phyloP scores from a whole-genome alignment of 2,797 vertebrate genomes.

The Leucoraja ocellata region DNA sequence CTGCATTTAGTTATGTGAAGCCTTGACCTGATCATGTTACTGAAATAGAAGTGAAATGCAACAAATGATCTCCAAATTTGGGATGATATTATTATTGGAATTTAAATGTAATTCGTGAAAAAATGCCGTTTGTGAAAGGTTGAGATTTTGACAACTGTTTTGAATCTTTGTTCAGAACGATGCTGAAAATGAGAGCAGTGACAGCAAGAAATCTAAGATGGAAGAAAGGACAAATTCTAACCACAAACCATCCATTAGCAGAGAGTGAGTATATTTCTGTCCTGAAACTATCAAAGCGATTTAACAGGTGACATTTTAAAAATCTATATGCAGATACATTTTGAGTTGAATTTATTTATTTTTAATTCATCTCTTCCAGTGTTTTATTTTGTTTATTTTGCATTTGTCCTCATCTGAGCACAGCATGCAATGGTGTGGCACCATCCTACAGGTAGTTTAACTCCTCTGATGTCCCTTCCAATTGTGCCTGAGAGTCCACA shows the following conservation, averaged over 20 bases:
- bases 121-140: background rate
- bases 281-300: background rate
- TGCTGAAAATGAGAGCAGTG: conserved; percentile 75
- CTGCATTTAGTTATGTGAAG: background rate
- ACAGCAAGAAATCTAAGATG: conserved; percentile 81
- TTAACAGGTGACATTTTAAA: background rate
- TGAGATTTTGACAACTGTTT: conserved; percentile 4
- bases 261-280: conserved; percentile 73
- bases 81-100: background rate
- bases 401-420: background rate
- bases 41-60: background rate
- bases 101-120: background rate
- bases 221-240: conserved; percentile 79
- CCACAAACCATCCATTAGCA: conserved; percentile 78
- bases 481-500: background rate
- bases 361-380: background rate
- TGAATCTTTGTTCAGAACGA: conserved; percentile 65
- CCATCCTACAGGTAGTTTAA: too few species aligned
- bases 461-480: background rate
- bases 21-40: background rate
- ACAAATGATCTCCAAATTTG: background rate
- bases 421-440: background rate
- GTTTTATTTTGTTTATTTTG: background rate
- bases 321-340: background rate
- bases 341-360: background rate